Evolutionary conservation across 2,797 vertebrate species (phyloP).

Genomic region (Pelodytes ibericus): DNA sequence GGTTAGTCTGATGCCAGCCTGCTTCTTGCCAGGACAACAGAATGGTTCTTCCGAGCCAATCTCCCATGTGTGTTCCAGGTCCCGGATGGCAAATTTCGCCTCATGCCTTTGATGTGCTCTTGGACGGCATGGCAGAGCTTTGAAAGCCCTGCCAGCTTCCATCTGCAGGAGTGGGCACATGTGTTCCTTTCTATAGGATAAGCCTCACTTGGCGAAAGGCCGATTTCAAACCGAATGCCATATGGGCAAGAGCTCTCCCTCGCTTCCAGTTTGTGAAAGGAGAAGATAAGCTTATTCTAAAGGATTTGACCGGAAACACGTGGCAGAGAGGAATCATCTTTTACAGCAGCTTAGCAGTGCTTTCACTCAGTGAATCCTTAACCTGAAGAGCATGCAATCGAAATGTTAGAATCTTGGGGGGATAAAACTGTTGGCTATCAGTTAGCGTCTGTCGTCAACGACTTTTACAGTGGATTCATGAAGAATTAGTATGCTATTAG

Average conservation of each 20-base stretch:
- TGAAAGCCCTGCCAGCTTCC: slow-evolving; percentile 31
- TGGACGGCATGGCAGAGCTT: slow-evolving; percentile 17
- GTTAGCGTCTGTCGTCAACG: too few species aligned
- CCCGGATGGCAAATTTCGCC: slow-evolving; percentile 13
- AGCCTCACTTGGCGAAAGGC: background rate
- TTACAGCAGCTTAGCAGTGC: slow-evolving; percentile 1
- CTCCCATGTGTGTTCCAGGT: slow-evolving; percentile 14
- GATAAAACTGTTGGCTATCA: too few species aligned
- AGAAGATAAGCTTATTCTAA: slow-evolving; percentile 11
- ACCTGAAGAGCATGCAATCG: background rate
- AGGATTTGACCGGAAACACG: background rate
- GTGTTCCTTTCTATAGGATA: background rate
- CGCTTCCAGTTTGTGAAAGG: background rate
- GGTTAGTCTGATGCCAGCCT: slow-evolving; percentile 19
- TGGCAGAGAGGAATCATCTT: slow-evolving; percentile 1
- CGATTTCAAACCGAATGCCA: background rate
- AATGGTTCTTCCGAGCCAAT: background rate
- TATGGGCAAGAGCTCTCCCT: background rate
- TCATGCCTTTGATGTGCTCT: slow-evolving; percentile 32
- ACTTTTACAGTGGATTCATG: too few species aligned
- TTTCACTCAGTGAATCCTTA: background rate
- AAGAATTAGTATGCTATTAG: too few species aligned
- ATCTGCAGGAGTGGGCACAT: slow-evolving; percentile 10
- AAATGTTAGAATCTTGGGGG: too few species aligned
- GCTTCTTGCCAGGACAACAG: slow-evolving; percentile 39